Conservation (phyloP, 2,888 invertebrate species). For the Caenorhabditis becei region DNA sequence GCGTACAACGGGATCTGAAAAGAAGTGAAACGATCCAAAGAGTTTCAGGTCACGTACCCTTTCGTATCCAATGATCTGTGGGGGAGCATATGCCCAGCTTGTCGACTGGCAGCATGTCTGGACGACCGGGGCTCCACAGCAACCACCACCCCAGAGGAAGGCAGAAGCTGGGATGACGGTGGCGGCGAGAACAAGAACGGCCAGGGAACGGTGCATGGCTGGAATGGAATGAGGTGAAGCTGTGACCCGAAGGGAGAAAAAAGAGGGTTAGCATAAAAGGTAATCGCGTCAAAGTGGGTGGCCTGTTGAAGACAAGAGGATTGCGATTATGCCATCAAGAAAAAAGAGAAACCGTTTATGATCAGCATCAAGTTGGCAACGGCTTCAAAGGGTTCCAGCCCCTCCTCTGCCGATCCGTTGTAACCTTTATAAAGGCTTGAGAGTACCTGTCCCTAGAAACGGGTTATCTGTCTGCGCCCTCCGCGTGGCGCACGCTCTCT, state of each 20-base stretch:
- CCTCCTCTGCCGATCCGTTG: slow-evolving; percentile 30
- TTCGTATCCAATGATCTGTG: slow-evolving; percentile 50
- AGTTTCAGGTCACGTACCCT: slow-evolving; percentile 25
- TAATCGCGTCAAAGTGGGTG: slow-evolving; percentile 7
- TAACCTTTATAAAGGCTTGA: slow-evolving; percentile 53
- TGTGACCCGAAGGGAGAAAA: not conserved
- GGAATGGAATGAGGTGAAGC: not conserved
- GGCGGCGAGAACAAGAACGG: slow-evolving; percentile 34
- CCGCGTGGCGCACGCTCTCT: slow-evolving; percentile 1
- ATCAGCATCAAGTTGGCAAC: slow-evolving; percentile 8
- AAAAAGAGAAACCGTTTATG: slow-evolving; percentile 10
- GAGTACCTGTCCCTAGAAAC: slow-evolving; percentile 43
- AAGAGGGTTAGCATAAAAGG: not conserved
- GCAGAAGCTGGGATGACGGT: slow-evolving; percentile 34
- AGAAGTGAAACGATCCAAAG: not conserved
- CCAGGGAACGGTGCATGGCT: slow-evolving; percentile 43
- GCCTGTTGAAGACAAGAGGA: not conserved
- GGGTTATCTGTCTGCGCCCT: slow-evolving; percentile 48
- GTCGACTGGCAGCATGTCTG: slow-evolving; percentile 31
- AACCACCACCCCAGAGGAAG: slow-evolving; percentile 49
- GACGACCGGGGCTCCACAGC: slow-evolving; percentile 40
- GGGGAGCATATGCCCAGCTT: slow-evolving; percentile 52
- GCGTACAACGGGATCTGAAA: slow-evolving; percentile 53
- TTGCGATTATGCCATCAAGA: not conserved
- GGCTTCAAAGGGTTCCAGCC: slow-evolving; percentile 28